These are phyloP conservation scores for Poeciliopsis occidentalis DNA, from an alignment of 2,113 vertebrate genomes.

Conservation along the genomic window DNA sequence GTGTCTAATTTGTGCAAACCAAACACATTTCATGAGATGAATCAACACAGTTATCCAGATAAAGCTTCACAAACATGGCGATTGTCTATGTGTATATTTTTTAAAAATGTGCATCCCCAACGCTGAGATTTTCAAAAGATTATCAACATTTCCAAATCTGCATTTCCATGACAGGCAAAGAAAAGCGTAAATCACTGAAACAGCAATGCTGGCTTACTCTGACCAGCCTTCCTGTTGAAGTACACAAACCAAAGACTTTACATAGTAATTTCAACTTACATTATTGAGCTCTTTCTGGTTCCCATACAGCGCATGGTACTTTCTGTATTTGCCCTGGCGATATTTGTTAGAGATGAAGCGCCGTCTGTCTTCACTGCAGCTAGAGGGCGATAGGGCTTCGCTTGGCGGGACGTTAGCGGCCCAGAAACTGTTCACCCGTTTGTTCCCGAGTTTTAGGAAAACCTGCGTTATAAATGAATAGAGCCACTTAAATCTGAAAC, in stretches of 20 bases:
- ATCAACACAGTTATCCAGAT: no score
- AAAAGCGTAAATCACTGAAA: no score
- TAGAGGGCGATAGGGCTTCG: constrained; percentile 83
- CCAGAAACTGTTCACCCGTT: constrained; percentile 89
- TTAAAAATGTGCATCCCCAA: no score
- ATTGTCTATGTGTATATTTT: no score
- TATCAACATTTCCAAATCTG: no score
- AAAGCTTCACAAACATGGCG: no score
- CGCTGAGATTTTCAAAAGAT: no score
- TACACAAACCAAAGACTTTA: neutral
- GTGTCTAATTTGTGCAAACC: no score
- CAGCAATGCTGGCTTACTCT: neutral
- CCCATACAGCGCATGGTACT: constrained; percentile 90
- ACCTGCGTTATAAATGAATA: constrained; percentile 74
- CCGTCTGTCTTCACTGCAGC: constrained; percentile 81
- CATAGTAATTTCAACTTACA: constrained; percentile 71
- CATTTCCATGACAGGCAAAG: no score
- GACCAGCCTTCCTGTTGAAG: neutral
- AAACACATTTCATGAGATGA: no score
- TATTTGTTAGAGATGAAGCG: constrained; percentile 89
- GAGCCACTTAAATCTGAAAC: neutral
- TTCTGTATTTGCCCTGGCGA: constrained; percentile 93
- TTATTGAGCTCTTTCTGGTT: constrained; percentile 92
- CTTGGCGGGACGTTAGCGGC: constrained; percentile 93
- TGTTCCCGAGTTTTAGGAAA: constrained; percentile 86